Base-by-base conservation (phyloP, 2,113 vertebrate species). In the Centrocercus urophasianus region DNA sequence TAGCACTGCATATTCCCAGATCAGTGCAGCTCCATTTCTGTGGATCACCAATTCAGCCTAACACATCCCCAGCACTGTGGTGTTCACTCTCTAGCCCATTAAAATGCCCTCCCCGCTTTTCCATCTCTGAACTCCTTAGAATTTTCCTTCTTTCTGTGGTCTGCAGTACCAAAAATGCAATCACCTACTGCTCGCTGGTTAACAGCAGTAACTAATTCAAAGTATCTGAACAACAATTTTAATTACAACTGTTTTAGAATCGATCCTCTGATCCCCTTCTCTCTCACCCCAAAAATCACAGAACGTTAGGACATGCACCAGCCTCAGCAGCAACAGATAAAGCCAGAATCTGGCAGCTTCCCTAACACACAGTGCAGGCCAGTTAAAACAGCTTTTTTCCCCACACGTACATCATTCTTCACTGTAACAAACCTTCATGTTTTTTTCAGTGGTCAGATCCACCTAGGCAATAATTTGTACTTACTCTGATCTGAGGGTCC, bases 401-500 rank as follows among this genome's bases (percentile, higher is more conserved):
- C 25, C 13, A 21, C 70, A 77, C 77, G 60, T 50, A 42, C 66
- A 78, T 7, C 38, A 80, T n/a, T 47, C 79, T 89, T 89, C 90
- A 50, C 92, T 77, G 70, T n/a, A 90, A 86, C 63, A 95, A 94
- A 78, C 93, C 93, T 95, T 73, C 4, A 4, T 56, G 11, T 94
- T 92, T 87, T 56, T 77, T 65, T 61, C 92, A 91, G 28, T 5
- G 7, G 54, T 96, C 86, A 89, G 91, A 83, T 50, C 90, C 96
- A 82, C 87, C 83, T 54, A 65, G 82, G 89, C 90, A 97, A 74
- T 91, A 92, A 97, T 96, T 91, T 61, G 65, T 97, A 99, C 99
- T 99, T 98, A 99, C 99, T 98, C 97, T 96, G 98, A 94, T 97
- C 97, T 97, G 96, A 96, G 97, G 96, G 97, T 97, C 96, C 98